phyloP scores from a whole-genome alignment of 2,888 invertebrate species.

The Drosophila longiperda region DNA sequence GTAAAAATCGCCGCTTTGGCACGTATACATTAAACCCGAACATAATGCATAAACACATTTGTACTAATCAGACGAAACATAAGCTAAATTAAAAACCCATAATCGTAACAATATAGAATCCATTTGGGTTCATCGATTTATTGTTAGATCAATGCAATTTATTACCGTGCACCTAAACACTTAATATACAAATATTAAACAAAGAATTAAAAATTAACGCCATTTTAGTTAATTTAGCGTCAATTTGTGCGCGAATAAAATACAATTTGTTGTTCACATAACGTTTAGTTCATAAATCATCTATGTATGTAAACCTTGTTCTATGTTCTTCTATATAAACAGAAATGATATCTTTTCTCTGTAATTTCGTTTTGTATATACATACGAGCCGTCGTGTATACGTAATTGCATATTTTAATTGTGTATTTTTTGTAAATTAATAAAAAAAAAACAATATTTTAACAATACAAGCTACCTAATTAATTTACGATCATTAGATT shows the following conservation, averaged over 20 bases:
- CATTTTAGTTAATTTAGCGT: slow-evolving; percentile 38
- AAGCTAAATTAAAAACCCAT: slow-evolving; percentile 29
- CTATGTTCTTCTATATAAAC: slow-evolving; percentile 41
- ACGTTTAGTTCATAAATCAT: slow-evolving; percentile 48
- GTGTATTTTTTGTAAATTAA: slow-evolving; percentile 81
- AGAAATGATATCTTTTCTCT: slow-evolving; percentile 24
- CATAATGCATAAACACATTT: slow-evolving; percentile 15
- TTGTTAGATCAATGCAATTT: slow-evolving; percentile 75
- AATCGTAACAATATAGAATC: slow-evolving; percentile 39
- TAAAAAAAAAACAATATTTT: slow-evolving; percentile 63
- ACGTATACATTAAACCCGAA: slow-evolving; percentile 18
- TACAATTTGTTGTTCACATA: slow-evolving; percentile 49
- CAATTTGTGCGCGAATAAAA: slow-evolving; percentile 3
- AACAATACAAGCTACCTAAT: slow-evolving; percentile 38
- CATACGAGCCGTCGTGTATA: slow-evolving; percentile 70
- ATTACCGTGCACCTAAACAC: slow-evolving; percentile 68
- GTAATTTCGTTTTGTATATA: slow-evolving; percentile 74
- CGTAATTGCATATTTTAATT: slow-evolving; percentile 71
- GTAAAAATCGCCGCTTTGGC: slow-evolving; percentile 25
- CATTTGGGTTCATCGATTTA: slow-evolving; percentile 53
- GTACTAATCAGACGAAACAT: slow-evolving; percentile 47
- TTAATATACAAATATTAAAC: slow-evolving; percentile 24
- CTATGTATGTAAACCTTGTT: slow-evolving; percentile 47
- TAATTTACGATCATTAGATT: neutral
- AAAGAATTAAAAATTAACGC: slow-evolving; percentile 19